A percentile compares a stretch with the other conserved stretches of the same genome.
phyloP scores from a whole-genome alignment of 1,140 invertebrate species.

The Pinna nobilis region DNA sequence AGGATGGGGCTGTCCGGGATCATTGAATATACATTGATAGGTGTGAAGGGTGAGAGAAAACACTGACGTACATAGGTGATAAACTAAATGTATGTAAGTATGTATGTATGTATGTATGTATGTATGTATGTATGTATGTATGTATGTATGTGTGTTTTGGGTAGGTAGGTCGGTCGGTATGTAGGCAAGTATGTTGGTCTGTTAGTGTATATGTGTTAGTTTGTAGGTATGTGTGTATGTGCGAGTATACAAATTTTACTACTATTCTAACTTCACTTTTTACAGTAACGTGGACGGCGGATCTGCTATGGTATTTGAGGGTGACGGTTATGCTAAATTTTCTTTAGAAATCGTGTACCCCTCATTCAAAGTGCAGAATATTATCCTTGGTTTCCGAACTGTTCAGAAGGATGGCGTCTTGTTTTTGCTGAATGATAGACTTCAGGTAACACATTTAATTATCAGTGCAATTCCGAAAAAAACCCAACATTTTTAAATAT shows the following conservation, averaged over 20 bases:
- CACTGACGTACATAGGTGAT: too few relatives aligned
- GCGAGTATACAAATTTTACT: neutral
- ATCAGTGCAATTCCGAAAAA: too few relatives aligned
- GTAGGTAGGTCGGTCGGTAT: too few relatives aligned
- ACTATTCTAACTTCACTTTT: neutral
- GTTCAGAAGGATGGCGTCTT: slow-evolving; percentile 12
- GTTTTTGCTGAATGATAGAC: slow-evolving; percentile 16
- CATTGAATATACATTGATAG: too few relatives aligned
- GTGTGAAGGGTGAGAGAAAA: too few relatives aligned
- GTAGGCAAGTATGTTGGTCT: too few relatives aligned
- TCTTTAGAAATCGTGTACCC: neutral
- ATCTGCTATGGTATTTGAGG: slow-evolving; percentile 21
- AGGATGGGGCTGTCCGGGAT: too few relatives aligned
- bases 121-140: too few relatives aligned
- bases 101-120: too few relatives aligned
- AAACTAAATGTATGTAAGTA: too few relatives aligned
- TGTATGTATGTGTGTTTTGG: too few relatives aligned
- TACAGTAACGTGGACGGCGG: neutral
- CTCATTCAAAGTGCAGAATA: slow-evolving; percentile 12
- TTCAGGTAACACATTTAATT: slow-evolving; percentile 1
- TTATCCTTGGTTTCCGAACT: slow-evolving; percentile 4
- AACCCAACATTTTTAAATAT: too few relatives aligned
- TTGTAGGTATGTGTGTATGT: neutral
- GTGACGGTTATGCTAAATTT: slow-evolving; percentile 19
- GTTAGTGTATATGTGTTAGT: neutral